Evolutionary conservation across 2,113 vertebrate species (phyloP), one percentile per base, ranked within the genome.

Genomic region (Gorilla gorilla): DNA sequence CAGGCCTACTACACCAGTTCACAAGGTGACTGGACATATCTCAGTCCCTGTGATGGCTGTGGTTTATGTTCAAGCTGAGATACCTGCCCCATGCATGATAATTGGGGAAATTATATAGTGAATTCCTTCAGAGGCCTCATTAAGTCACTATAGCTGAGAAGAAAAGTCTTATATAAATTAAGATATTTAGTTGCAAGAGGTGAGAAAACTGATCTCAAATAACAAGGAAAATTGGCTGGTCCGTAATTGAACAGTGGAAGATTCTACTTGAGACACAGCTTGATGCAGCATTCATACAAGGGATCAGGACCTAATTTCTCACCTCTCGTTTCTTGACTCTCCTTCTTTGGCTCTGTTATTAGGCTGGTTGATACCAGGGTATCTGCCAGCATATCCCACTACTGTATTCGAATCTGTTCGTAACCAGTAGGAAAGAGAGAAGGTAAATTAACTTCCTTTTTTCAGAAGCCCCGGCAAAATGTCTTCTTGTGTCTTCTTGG

Each of bases 171-270:
- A 52, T 22, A 52, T 10, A 9, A 12, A 12, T 61, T 35, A 79
- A 38, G 86, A 93, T 18, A 59, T 38, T 92, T 17, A 45, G 45
- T 86, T 89, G n/a, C 6, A 38, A 93, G 32, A 95, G 12, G 32
- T 86, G 30, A 48, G 3, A 92, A 95, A 85, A 73, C 17, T 10
- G 13, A 96, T 70, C 50, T 55, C 88, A 95, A 94, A 35, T 10
- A 55, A 75, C 8, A 68, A 50, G 18, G 27, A 30, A 87, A 82
- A 48, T 66, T 66, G 81, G 8, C 14, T 95, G 38, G 32, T 82
- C 83, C 3, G 13, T 72, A 73, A 70, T 50, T 64, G 30, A 80
- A 73, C 9, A 83, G 38, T n/a, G 18, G 64, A 91, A 55, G 22
- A 52, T 20, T 89, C 45, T 9, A 17, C 48, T 43, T 84, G 8